Percentiles rank a stretch among this genome's conserved stretches.
Conservation (phyloP, 1,140 invertebrate genomes). For the Zaprionus camerounensis region DNA sequence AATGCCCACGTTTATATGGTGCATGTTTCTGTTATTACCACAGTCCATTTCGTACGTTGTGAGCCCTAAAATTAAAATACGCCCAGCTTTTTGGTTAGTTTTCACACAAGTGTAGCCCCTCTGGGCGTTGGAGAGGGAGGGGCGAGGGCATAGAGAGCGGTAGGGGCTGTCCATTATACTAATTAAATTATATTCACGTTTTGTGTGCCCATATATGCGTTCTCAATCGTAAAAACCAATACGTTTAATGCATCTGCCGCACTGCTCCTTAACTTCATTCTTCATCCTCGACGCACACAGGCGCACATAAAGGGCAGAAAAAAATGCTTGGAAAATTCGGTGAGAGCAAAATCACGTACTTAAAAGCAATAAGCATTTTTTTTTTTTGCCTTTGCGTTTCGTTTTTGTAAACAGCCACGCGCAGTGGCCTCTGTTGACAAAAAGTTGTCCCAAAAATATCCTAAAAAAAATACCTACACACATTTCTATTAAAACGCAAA, state of each 20-base stretch:
- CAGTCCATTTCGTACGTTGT: conserved; percentile 20
- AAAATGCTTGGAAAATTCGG: conserved; percentile 46
- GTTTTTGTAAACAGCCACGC: conserved; percentile 50
- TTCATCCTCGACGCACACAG: not conserved
- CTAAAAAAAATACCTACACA: conserved; percentile 33
- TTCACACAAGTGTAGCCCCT: not conserved
- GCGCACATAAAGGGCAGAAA: conserved; percentile 14
- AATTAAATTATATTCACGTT: conserved; percentile 71
- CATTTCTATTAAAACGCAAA: conserved; percentile 79
- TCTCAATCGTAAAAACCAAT: conserved; percentile 77
- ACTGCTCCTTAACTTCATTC: conserved; percentile 11
- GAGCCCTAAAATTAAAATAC: conserved; percentile 17
- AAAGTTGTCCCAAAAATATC: conserved; percentile 40
- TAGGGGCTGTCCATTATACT: conserved; percentile 62
- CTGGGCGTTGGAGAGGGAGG: not conserved
- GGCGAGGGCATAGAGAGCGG: not conserved
- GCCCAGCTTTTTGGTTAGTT: conserved; percentile 19
- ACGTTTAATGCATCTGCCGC: conserved; percentile 68
- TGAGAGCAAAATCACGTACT: conserved; percentile 77
- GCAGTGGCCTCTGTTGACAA: conserved; percentile 35
- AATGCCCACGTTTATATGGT: not conserved
- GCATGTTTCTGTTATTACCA: conserved; percentile 21
- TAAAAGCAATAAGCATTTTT: conserved; percentile 79
- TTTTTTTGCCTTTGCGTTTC: not conserved
- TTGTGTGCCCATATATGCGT: conserved; percentile 44